Base-by-base conservation (phyloP, 2,888 invertebrate species). In the Copidosoma aretas region DNA sequence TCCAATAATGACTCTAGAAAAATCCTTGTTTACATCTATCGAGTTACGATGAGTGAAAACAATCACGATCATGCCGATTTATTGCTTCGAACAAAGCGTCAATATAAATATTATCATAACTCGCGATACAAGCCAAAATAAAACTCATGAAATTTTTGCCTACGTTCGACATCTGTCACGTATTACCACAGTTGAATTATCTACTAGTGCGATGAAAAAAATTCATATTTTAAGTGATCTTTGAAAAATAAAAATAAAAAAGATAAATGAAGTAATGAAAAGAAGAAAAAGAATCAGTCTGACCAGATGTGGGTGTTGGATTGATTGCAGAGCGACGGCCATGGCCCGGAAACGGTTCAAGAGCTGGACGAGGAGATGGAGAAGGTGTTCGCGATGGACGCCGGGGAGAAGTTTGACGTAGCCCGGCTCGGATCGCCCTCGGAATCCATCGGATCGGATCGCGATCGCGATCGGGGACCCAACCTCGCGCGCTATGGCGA, bases 311-410 rank as follows among this genome's bases (percentile, higher is more conserved):
- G 43, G 43, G 43, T 12, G 14, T 46, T 46, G 43, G 43, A 46
- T 46, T 46, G 43, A 46, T 71, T 75, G n/a, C 75, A 85, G 86
- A 84, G 82, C 85, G 87, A 85, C 84, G 87, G 87, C 81, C 86
- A 85, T 86, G 87, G 85, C 85, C 86, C 81, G 87, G 90, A 86
- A 79, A 84, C 85, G 84, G 90, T 90, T 82, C 87, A 91, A 77
- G 90, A 89, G 76, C 86, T 94, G 86, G 93, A 94, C 86, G 92
- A 93, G 84, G 94, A 93, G 88, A 93, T 93, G 91, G 93, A 93
- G 79, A 91, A 93, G 84, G 93, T 93, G 79, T 92, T 94, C 84
- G 92, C 91, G 84, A 89, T 89, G 86, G 83, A 82, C 64, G 88
- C 88, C 74, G 84, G 85, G 71, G 86, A 87, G 77, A 86, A 87